Conservation (phyloP, 2,888 invertebrate genomes). For the Clepsis dumicolana region DNA sequence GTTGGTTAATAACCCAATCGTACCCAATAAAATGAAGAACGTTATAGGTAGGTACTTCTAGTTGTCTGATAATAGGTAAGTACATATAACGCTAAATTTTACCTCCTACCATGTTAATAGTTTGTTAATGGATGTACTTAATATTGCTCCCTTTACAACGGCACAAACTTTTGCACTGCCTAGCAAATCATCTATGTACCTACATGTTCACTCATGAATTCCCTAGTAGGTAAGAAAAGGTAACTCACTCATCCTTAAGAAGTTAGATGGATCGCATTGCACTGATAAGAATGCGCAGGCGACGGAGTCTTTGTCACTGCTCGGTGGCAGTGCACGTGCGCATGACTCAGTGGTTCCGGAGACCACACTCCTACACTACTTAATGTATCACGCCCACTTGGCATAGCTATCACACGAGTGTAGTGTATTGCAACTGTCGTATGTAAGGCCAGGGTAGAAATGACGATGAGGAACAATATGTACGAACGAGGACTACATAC, state of each 20-base stretch:
- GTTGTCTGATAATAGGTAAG: no score
- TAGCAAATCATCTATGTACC: background rate
- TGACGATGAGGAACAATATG: background rate
- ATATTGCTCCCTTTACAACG: background rate
- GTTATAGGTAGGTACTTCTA: no score
- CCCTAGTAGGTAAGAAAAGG: background rate
- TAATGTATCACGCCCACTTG: conserved; percentile 25
- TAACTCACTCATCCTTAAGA: background rate
- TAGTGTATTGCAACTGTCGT: background rate
- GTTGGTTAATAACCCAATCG: no score
- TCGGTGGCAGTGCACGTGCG: conserved; percentile 58
- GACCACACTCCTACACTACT: conserved; percentile 30
- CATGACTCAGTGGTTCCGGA: conserved; percentile 57
- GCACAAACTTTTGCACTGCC: background rate
- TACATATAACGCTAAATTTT: no score
- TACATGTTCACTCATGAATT: background rate
- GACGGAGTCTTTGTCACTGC: conserved; percentile 58
- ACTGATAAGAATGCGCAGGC: conserved; percentile 34
- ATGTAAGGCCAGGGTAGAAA: background rate
- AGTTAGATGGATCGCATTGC: conserved; percentile 32
- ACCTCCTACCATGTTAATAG: no score
- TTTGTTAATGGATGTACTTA: no score
- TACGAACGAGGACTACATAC: background rate
- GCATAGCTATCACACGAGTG: background rate
- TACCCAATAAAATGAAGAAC: no score